phyloP scores from a whole-genome alignment of 2,888 invertebrate genomes.

The Rhyacophila evoluta region DNA sequence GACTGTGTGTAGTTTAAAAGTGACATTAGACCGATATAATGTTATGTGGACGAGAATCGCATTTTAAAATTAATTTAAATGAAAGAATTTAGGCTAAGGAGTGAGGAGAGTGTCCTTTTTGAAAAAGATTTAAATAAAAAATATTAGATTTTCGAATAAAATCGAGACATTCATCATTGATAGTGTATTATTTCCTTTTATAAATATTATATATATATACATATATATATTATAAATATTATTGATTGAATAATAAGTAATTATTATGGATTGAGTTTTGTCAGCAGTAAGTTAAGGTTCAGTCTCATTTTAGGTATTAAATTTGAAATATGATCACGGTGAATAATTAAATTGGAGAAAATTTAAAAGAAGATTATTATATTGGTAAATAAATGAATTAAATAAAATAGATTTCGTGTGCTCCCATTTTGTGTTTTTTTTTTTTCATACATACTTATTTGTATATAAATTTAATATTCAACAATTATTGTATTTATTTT shows the following conservation, averaged over 20 bases:
- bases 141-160: constrained; percentile 22
- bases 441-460: neutral
- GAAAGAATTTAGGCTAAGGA: neutral
- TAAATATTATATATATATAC: no score
- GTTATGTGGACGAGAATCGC: constrained; percentile 7
- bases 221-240: constrained; percentile 20
- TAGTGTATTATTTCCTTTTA: constrained; percentile 24
- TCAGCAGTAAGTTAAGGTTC: constrained; percentile 17
- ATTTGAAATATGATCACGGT: constrained; percentile 42
- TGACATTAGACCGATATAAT: neutral
- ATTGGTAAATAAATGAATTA: constrained; percentile 40
- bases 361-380: constrained; percentile 37
- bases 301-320: constrained; percentile 37
- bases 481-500: neutral
- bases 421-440: constrained; percentile 28
- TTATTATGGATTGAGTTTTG: constrained; percentile 20
- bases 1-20: constrained; percentile 2
- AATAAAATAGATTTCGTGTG: constrained; percentile 44
- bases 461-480: neutral
- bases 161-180: constrained; percentile 11
- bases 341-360: constrained; percentile 37
- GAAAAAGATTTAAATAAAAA: constrained; percentile 20
- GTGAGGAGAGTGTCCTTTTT: constrained; percentile 5
- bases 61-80: constrained; percentile 12
- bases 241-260: constrained; percentile 15